Evolutionary conservation across 1,140 invertebrate species (phyloP).

Genomic region (Mylabris phalerata): DNA sequence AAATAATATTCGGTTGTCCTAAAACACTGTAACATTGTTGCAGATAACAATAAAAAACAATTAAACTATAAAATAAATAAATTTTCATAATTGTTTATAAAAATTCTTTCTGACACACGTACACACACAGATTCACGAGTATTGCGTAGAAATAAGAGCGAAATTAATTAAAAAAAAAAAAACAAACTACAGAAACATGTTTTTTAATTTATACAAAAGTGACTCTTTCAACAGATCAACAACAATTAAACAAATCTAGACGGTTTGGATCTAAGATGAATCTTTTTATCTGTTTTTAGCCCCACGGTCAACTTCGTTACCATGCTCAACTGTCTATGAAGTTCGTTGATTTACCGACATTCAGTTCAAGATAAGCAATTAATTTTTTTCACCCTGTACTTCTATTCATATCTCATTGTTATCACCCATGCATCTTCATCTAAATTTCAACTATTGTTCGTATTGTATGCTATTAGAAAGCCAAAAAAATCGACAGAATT

Average conservation of each 20-base stretch:
- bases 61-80: neutral
- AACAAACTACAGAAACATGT: neutral
- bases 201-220: neutral
- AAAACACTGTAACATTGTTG: slow-evolving; percentile 1
- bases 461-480: no score
- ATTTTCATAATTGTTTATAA: neutral
- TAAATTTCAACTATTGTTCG: no score
- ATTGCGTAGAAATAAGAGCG: no score
- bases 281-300: slow-evolving; percentile 7
- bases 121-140: neutral
- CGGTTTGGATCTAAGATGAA: neutral
- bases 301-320: slow-evolving; percentile 23
- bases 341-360: slow-evolving; percentile 25
- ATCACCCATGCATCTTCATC: no score
- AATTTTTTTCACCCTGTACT: no score
- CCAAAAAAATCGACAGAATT: no score
- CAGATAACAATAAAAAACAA: neutral
- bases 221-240: neutral
- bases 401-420: no score
- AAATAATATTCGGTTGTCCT: slow-evolving; percentile 48
- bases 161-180: no score
- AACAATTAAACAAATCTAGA: no score
- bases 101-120: neutral
- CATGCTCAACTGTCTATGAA: slow-evolving; percentile 24
- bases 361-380: neutral